Evolutionary conservation across 2,113 vertebrate genomes (phyloP), one percentile per base, ranked within the genome.

Genomic region (Ovis canadensis): DNA sequence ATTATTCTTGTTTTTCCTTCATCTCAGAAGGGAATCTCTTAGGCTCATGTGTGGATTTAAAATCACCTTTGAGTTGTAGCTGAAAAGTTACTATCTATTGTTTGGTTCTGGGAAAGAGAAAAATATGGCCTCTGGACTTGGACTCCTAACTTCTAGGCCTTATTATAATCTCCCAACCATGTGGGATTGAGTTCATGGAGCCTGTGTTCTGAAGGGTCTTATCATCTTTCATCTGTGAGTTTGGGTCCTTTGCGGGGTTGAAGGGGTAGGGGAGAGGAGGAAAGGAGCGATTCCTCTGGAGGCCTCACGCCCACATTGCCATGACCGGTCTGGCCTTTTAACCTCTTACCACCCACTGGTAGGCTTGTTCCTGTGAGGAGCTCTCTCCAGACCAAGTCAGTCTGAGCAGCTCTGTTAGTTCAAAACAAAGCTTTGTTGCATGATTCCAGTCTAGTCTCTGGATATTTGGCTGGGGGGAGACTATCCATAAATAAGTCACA

Each of bases 11-110:
- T 59, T 97, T 93, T 90, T 93, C 77, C 64, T 17, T 88, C 86
- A 12, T 54, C 92, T 55, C 5, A 94, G 77, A 96, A 92, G 55
- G 71, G 54, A 97, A 94, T 62, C 74, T 88, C 94, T 92, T 93
- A 84, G 91, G 87, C 90, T 96, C 88, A 74, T 36, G 25, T 93
- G 86, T 97, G 74, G 89, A 93, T 96, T 97, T 94, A 83, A 96
- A 97, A 86, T 97, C 80, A 94, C 81, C 86, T 96, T 89, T 95
- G 40, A 88, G 89, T 97, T 96, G 67, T 5, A 33, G 59, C 77
- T 91, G 29, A 90, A 84, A 94, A 54, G 55, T 89, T 87, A 59
- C 55, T 88, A 91, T 78, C 57, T 11, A 6, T 16, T 85, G 33
- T 97, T 86, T 48, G 81, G 40, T 89, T 77, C 88, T 87, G 5